Evolutionary conservation across 2,888 invertebrate species (phyloP).

Genomic region (Synanthedon tipuliformis): DNA sequence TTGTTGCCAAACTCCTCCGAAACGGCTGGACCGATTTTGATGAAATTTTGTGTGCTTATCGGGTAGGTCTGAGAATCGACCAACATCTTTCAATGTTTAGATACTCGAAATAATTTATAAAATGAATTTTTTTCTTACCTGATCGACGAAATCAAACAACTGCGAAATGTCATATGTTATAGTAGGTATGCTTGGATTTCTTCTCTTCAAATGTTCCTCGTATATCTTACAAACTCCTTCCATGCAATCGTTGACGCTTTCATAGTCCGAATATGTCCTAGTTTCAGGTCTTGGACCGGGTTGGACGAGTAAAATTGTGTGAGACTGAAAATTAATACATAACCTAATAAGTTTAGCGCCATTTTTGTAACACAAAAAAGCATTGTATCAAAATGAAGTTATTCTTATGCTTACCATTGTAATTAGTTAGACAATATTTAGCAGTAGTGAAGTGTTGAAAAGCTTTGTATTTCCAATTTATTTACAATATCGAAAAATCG

Average conservation of each 20-base stretch:
- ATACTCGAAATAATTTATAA: neutral
- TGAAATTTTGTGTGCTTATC: too few species aligned
- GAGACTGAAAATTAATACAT: slow-evolving; percentile 76
- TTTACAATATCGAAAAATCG: too few species aligned
- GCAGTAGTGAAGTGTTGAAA: too few species aligned
- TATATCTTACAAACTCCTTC: slow-evolving; percentile 99
- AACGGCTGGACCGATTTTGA: too few species aligned
- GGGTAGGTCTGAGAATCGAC: too few species aligned
- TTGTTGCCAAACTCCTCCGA: too few species aligned
- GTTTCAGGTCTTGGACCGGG: slow-evolving; percentile 94
- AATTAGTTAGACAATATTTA: too few species aligned
- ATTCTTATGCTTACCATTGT: neutral
- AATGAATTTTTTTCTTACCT: slow-evolving; percentile 49
- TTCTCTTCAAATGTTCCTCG: slow-evolving; percentile 95
- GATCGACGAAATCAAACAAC: slow-evolving; percentile 97
- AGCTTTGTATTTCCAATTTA: too few species aligned
- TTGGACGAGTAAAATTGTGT: slow-evolving; percentile 96
- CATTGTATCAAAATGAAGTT: neutral
- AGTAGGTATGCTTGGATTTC: slow-evolving; percentile 94
- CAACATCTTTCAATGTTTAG: too few species aligned
- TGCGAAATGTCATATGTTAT: slow-evolving; percentile 99
- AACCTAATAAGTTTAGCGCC: slow-evolving; percentile 28
- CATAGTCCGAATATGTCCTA: slow-evolving; percentile 97
- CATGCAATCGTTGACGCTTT: slow-evolving; percentile 97
- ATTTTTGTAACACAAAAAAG: slow-evolving; percentile 18